phyloP scores from a whole-genome alignment of 2,797 vertebrate genomes.

The Artibeus jamaicensis region DNA sequence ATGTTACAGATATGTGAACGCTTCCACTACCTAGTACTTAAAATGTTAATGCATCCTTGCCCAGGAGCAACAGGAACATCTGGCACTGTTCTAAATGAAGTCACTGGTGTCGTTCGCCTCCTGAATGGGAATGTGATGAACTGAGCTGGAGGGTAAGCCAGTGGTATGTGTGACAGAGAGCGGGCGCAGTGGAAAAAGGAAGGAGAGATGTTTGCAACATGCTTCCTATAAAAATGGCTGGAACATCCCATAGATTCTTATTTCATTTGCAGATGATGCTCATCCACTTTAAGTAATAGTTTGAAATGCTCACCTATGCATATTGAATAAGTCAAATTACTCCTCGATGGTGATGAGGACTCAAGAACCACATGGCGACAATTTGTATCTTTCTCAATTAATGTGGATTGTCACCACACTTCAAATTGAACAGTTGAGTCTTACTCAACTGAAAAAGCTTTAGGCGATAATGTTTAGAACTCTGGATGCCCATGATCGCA shows the following conservation, averaged over 20 bases:
- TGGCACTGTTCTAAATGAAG: neutral
- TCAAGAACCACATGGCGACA: neutral
- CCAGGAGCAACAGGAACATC: constrained; percentile 61
- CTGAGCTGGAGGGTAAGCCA: neutral
- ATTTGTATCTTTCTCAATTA: neutral
- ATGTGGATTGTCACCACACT: neutral
- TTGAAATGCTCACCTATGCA: neutral
- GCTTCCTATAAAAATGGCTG: neutral
- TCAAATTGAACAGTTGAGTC: neutral
- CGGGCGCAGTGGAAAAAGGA: neutral
- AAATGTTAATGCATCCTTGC: constrained; percentile 10
- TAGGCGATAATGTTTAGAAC: neutral
- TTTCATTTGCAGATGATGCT: constrained; percentile 40
- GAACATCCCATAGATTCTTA: neutral
- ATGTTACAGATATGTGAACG: neutral
- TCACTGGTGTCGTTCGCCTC: neutral
- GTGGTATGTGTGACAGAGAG: neutral
- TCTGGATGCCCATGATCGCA: neutral
- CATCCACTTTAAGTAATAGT: neutral
- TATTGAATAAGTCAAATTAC: constrained; percentile 17
- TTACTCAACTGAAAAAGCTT: neutral
- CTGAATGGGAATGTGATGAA: neutral
- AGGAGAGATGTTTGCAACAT: neutral
- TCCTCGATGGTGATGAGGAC: neutral
- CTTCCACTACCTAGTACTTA: neutral